These are phyloP conservation scores for Potamilus streckersoni DNA, from an alignment of 1,140 invertebrate species.

Conservation along the genomic window DNA sequence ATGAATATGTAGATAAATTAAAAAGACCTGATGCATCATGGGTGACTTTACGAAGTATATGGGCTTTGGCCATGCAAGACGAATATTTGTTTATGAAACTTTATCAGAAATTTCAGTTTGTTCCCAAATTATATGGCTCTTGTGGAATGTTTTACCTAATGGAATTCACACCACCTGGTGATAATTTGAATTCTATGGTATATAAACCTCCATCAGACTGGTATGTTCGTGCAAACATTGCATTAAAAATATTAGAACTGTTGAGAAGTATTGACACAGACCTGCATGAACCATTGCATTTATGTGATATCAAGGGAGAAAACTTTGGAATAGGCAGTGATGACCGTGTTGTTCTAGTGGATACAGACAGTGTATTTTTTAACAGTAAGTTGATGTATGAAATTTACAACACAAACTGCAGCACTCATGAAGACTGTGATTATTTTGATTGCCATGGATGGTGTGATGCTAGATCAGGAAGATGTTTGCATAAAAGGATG, in stretches of 20 bases:
- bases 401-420: conserved; percentile 64
- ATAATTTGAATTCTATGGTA: conserved; percentile 53
- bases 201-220: conserved; percentile 65
- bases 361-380: conserved; percentile 69
- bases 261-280: conserved; percentile 72
- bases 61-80: conserved; percentile 75
- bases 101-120: conserved; percentile 73
- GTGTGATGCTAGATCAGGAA: conserved; percentile 69
- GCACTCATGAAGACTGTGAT: conserved; percentile 74
- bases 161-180: conserved; percentile 70
- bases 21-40: conserved; percentile 4
- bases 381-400: conserved; percentile 33
- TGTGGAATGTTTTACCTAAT: conserved; percentile 76
- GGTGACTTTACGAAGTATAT: conserved; percentile 72
- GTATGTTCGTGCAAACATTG: conserved; percentile 64
- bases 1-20: conserved; percentile 23
- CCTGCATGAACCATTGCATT: conserved; percentile 72
- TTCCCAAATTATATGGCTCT: conserved; percentile 76
- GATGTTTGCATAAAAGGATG: conserved; percentile 70
- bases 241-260: conserved; percentile 75
- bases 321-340: conserved; percentile 75
- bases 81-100: conserved; percentile 76
- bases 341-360: conserved; percentile 71
- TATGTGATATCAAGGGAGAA: conserved; percentile 77
- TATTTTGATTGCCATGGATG: conserved; percentile 76